phyloP scores from a whole-genome alignment of 2,113 vertebrate species.

The Himantopus leucocephalus region DNA sequence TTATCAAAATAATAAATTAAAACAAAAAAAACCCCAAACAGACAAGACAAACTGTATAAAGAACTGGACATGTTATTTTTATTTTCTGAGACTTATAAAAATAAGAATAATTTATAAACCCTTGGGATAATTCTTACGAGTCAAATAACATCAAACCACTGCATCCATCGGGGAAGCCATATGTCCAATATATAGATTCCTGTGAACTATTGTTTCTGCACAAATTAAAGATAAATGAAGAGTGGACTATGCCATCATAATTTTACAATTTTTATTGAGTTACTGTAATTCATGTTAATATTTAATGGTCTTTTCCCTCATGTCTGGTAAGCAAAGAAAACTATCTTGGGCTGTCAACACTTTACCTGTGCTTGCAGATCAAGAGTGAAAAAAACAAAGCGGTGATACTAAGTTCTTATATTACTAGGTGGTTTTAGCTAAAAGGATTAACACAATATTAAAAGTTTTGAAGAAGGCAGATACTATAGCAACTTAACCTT shows the following conservation, averaged over 20 bases:
- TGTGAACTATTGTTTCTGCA: neutral
- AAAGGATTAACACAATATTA: neutral
- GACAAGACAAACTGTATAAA: neutral
- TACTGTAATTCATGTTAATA: neutral
- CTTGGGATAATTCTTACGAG: neutral
- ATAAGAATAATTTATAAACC: neutral
- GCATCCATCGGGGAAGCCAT: neutral
- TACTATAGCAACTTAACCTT: neutral
- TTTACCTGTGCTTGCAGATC: neutral
- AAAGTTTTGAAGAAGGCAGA: neutral
- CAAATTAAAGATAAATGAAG: neutral
- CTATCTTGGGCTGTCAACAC: neutral
- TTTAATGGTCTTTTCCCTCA: neutral
- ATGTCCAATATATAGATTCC: neutral
- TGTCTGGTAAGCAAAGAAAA: neutral
- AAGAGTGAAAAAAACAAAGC: neutral
- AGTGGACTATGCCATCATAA: neutral
- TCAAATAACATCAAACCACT: neutral
- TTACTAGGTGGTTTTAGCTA: neutral
- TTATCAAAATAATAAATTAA: neutral
- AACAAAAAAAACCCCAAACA: neutral
- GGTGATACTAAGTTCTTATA: neutral
- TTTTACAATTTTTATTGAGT: neutral
- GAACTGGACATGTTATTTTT: neutral
- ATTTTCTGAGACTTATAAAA: neutral